Conservation (phyloP, 1,140 invertebrate species). For the Drosophila pachea region DNA sequence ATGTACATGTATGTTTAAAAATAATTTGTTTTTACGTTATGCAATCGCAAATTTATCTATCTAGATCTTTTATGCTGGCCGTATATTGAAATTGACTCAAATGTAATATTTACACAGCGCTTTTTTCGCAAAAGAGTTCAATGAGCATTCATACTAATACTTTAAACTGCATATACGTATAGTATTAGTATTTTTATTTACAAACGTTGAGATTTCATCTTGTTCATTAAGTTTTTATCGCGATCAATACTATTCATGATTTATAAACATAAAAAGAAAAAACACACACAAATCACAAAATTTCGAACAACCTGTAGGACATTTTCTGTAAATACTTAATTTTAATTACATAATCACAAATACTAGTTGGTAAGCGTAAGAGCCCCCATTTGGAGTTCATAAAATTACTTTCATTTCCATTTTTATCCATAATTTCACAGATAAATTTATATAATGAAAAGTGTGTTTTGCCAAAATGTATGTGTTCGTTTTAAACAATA, state of each 20-base stretch:
- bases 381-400: conserved; percentile 38
- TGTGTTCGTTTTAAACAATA: conserved; percentile 70
- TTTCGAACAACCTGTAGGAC: conserved; percentile 31
- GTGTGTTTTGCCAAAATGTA: conserved; percentile 68
- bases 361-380: conserved; percentile 64
- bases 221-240: conserved; percentile 37
- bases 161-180: conserved; percentile 30
- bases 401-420: conserved; percentile 28
- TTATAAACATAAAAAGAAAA: not conserved
- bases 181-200: conserved; percentile 22
- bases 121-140: conserved; percentile 23
- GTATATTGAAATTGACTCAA: conserved; percentile 32
- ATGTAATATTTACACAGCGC: conserved; percentile 24
- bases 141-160: conserved; percentile 20
- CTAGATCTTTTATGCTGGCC: conserved; percentile 26
- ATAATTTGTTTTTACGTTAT: conserved; percentile 27
- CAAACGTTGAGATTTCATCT: conserved; percentile 39
- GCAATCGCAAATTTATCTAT: conserved; percentile 18
- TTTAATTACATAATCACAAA: conserved; percentile 63
- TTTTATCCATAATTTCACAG: conserved; percentile 16
- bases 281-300: conserved; percentile 7
- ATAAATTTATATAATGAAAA: conserved; percentile 23
- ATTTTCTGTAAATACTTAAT: conserved; percentile 72
- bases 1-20: conserved; percentile 34
- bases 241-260: conserved; percentile 20